Evolutionary conservation across 2,888 invertebrate genomes (phyloP).

Genomic region (Cosmorhoe ocellata): DNA sequence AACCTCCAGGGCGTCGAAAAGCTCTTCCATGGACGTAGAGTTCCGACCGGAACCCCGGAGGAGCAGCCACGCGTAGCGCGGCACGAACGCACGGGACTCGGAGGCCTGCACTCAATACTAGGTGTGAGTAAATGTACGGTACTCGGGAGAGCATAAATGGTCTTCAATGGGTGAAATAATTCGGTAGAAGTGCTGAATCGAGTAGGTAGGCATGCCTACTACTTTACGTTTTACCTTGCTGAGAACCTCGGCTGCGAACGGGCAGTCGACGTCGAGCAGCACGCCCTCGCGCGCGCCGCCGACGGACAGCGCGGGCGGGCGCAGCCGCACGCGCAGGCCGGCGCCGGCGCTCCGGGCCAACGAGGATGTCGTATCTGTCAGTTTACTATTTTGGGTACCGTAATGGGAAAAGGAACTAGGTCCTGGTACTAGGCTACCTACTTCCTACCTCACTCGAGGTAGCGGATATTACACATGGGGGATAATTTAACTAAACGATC

Average conservation of each 20-base stretch:
- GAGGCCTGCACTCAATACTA: constrained; percentile 51
- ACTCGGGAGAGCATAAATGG: too few relatives aligned
- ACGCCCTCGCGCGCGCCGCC: constrained; percentile 57
- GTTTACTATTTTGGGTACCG: too few relatives aligned
- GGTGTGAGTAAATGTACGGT: too few relatives aligned
- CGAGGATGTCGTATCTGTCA: constrained; percentile 35
- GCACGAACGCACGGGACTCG: constrained; percentile 53
- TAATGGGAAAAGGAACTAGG: too few relatives aligned
- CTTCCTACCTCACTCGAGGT: too few relatives aligned
- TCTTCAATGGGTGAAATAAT: too few relatives aligned
- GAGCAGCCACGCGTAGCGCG: constrained; percentile 63
- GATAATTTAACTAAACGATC: too few relatives aligned
- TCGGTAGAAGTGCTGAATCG: too few relatives aligned
- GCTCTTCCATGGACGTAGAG: constrained; percentile 32
- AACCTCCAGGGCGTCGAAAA: constrained; percentile 41
- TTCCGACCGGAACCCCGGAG: constrained; percentile 45
- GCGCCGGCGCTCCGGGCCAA: constrained; percentile 37
- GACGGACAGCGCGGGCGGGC: constrained; percentile 42
- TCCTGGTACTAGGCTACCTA: too few relatives aligned
- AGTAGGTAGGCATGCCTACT: too few relatives aligned
- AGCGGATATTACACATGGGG: too few relatives aligned
- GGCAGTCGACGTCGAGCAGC: constrained; percentile 56
- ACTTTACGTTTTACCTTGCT: constrained; percentile 8
- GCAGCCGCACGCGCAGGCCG: constrained; percentile 42
- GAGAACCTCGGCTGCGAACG: constrained; percentile 30